Conservation (phyloP, 1,140 invertebrate genomes). For the Tetramorium parvispinum region DNA sequence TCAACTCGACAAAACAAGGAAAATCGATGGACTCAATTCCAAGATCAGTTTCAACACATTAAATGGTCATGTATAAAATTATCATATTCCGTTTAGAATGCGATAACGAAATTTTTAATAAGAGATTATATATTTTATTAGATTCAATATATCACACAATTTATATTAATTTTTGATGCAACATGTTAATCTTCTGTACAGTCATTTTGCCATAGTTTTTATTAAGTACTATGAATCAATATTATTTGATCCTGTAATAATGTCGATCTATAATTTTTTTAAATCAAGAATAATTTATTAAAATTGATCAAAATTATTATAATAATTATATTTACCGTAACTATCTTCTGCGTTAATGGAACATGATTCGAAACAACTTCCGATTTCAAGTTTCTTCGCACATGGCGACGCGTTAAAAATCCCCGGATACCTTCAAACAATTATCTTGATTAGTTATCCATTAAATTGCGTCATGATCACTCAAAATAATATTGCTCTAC, state of each 20-base stretch:
- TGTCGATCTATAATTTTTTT: conserved; percentile 6
- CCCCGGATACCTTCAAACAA: conserved; percentile 74
- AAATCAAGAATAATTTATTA: not conserved
- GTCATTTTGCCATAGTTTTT: not conserved
- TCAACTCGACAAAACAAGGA: conserved; percentile 11
- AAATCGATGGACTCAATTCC: conserved; percentile 10
- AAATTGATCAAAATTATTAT: conserved; percentile 2
- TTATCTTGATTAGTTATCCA: not conserved
- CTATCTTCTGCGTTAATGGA: conserved; percentile 72
- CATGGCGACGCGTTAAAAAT: conserved; percentile 74
- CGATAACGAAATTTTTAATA: not conserved
- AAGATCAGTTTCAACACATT: conserved; percentile 5
- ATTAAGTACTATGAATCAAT: not conserved
- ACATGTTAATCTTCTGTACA: not conserved
- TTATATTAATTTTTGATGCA: not conserved
- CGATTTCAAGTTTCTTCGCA: conserved; percentile 60
- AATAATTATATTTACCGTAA: conserved; percentile 66
- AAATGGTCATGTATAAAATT: not conserved
- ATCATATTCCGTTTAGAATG: not conserved
- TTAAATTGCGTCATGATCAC: not conserved
- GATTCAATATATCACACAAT: not conserved
- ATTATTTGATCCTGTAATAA: not conserved
- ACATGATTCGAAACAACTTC: conserved; percentile 71
- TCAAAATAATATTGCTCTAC: conserved; percentile 5
- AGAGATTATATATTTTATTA: not conserved